These are phyloP conservation scores for Antigone vipio DNA, from an alignment of 2,113 vertebrate species.

Conservation along the genomic window DNA sequence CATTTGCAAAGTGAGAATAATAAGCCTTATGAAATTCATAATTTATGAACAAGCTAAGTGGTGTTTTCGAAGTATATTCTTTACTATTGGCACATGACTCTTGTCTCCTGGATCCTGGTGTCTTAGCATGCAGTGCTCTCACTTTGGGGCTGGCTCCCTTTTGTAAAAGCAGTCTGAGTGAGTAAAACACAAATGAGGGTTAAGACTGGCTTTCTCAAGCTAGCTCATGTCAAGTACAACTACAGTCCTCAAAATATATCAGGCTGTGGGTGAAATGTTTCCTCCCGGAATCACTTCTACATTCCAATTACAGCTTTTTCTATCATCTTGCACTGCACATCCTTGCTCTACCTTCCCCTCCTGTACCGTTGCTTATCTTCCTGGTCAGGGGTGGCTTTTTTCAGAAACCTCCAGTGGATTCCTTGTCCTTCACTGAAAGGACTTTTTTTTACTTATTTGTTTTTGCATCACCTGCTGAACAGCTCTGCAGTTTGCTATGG, in stretches of 20 bases:
- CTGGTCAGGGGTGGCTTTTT: background rate
- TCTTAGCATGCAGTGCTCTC: background rate
- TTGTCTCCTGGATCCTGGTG: background rate
- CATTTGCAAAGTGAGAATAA: constrained; percentile 17
- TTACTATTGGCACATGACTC: background rate
- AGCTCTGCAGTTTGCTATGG: background rate
- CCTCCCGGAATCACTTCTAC: background rate
- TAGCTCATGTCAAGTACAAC: background rate
- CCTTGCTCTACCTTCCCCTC: background rate
- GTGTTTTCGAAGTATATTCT: background rate
- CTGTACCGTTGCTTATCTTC: background rate
- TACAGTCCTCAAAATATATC: background rate
- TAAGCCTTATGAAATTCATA: constrained; percentile 19
- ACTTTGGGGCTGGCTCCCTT: background rate
- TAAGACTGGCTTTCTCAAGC: background rate
- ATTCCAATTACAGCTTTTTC: background rate
- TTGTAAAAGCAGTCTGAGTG: background rate
- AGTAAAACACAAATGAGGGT: background rate
- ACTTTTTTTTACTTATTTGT: background rate
- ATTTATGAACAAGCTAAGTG: constrained; percentile 37
- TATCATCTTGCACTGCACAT: background rate
- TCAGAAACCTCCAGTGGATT: background rate
- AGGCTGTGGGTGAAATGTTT: background rate
- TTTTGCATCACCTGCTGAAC: background rate
- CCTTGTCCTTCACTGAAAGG: background rate